Percentiles rank a stretch among this genome's conserved stretches.
Evolutionary conservation across 2,113 vertebrate species (phyloP).

Genomic region (Meles meles): DNA sequence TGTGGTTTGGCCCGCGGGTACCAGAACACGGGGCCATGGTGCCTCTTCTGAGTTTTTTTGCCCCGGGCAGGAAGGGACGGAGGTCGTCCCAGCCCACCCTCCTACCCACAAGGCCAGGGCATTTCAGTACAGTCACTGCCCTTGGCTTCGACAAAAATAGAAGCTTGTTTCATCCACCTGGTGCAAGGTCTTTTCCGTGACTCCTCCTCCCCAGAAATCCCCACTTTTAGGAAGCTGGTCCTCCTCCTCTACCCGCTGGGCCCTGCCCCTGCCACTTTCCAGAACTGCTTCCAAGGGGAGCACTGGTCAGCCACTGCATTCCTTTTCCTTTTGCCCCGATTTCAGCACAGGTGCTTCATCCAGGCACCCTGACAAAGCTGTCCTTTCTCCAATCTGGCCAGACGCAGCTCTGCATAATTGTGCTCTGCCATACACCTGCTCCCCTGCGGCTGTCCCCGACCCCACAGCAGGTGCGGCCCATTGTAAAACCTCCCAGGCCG

Average conservation of each 20-base stretch:
- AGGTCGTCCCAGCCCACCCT: not conserved
- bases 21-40: rapidly evolving
- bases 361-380: not conserved
- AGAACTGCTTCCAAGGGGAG: not conserved
- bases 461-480: not conserved
- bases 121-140: not conserved
- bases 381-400: not conserved
- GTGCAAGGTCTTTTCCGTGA: not conserved
- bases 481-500: not conserved
- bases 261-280: not conserved
- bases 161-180: not conserved
- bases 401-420: not conserved
- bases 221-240: not conserved
- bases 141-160: not conserved
- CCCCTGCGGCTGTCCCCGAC: not conserved
- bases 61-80: not conserved
- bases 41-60: not conserved
- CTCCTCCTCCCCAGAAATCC: not conserved
- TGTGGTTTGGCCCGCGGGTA: not conserved
- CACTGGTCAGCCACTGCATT: not conserved
- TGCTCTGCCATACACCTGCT: not conserved
- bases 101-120: not conserved
- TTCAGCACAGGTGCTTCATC: not conserved
- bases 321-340: not conserved
- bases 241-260: not conserved